phyloP scores from a whole-genome alignment of 2,113 vertebrate species.

The Eidolon helvum region DNA sequence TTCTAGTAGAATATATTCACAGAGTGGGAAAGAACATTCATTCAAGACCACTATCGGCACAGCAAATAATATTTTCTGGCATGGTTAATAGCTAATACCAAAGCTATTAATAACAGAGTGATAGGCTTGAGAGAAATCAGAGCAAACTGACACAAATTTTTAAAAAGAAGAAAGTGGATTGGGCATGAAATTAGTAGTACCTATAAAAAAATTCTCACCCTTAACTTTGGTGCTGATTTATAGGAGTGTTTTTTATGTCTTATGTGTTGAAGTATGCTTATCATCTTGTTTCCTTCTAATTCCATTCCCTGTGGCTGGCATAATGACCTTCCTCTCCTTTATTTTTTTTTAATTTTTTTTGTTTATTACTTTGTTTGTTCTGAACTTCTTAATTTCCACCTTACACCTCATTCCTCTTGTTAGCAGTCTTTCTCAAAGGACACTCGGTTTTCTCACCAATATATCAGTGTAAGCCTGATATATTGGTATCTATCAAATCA shows the following conservation, averaged over 20 bases:
- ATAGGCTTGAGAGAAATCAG: neutral
- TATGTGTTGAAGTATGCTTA: neutral
- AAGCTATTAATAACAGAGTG: neutral
- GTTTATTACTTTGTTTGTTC: too few relatives aligned
- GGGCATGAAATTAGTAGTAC: neutral
- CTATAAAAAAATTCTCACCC: neutral
- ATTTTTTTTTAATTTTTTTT: too few relatives aligned
- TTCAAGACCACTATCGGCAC: neutral
- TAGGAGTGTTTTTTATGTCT: neutral
- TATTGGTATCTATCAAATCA: neutral
- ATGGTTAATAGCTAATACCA: neutral
- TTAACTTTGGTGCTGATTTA: neutral
- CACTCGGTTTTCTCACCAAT: neutral
- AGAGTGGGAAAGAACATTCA: neutral
- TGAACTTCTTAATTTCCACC: neutral
- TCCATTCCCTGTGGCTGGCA: neutral
- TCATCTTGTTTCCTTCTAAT: neutral
- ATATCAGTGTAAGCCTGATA: neutral
- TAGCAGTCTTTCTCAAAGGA: neutral
- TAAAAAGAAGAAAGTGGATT: neutral
- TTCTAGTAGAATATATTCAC: neutral
- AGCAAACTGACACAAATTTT: neutral
- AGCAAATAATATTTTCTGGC: neutral
- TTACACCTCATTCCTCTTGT: neutral
- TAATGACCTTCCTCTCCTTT: too few relatives aligned